Base-by-base conservation (phyloP, 2,113 vertebrate species). In the Pungitius pungitius region DNA sequence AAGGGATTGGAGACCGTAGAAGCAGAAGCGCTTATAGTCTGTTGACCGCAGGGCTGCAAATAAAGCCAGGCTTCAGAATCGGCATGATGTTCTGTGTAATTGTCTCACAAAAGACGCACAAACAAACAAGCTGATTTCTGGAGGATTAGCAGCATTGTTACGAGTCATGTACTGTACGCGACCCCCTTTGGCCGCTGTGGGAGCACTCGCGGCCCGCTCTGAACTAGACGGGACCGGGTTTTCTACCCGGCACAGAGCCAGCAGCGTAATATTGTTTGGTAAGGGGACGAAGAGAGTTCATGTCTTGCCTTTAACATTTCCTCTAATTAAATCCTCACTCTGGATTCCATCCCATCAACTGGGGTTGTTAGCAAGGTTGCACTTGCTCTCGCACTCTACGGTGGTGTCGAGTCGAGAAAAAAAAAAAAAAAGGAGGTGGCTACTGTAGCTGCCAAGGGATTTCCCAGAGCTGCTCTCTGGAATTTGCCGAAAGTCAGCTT, bases 141-240 rank as follows among this genome's bases (percentile, higher is more conserved):
- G 65, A 77, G 88, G 85, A 92, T 92, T 92, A 93, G 90, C 57
- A 61, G 73, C 70, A 78, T 80, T 81, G 89, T 90, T 83, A 79
- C 78, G 76, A 85, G 89, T 90, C 86, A 81, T 85, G 76, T 76
- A 87, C 83, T 85, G 77, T 76, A 87, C 83, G 79, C 87, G 75
- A 80, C 73, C 86, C 82, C 52, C 85, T 89, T 52, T 83, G 77
- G 78, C 72, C 47, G 24, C 61, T 65, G 78, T 90, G 91, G 91
- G 89, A 80, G 45, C 7, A 56, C 83, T 92, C 87, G 90, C 89
- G 85, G 88, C 20, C 69, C 63, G 68, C 80, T 85, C 81, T 66
- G 67, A 89, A 87, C 74, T 72, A 69, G 68, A 26, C 60, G 39
- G 42, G 64, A 49, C 62, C 22, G 47, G 30, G 66, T 73, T 80